A percentile compares a stretch with the other conserved stretches of the same genome.
Evolutionary conservation across 2,888 invertebrate species (phyloP).

Genomic region (Cheilosia grossa): DNA sequence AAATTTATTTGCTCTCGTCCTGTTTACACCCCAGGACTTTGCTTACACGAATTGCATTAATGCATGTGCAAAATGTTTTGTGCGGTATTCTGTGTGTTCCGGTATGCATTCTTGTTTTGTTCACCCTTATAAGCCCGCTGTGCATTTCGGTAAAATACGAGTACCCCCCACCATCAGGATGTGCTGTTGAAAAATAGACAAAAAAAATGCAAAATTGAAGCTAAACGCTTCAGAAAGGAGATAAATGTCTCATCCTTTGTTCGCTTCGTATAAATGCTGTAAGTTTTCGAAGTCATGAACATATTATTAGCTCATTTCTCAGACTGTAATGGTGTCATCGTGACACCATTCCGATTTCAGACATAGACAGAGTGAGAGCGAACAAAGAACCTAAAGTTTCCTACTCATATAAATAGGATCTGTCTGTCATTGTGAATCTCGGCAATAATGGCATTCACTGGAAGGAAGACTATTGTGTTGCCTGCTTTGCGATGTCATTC

Average conservation of each 20-base stretch:
- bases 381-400: neutral
- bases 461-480: neutral
- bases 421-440: slow-evolving; percentile 18
- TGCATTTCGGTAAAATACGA: neutral
- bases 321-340: slow-evolving; percentile 29
- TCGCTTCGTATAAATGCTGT: neutral
- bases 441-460: neutral
- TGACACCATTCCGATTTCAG: slow-evolving; percentile 4
- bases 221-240: slow-evolving; percentile 8
- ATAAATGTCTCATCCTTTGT: slow-evolving; percentile 9
- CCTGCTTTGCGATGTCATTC: neutral
- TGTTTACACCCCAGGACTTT: slow-evolving; percentile 46
- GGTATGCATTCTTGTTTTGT: slow-evolving; percentile 32
- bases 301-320: slow-evolving; percentile 36
- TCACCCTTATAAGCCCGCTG: neutral
- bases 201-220: slow-evolving; percentile 1
- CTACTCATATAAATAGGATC: slow-evolving; percentile 13
- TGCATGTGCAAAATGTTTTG: slow-evolving; percentile 10
- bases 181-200: neutral
- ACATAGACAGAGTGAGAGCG: slow-evolving; percentile 10
- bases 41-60: slow-evolving; percentile 35
- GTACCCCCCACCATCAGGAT: neutral
- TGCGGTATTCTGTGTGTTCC: slow-evolving; percentile 52
- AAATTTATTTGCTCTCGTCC: slow-evolving; percentile 6
- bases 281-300: slow-evolving; percentile 5